Conservation (phyloP, 2,888 invertebrate genomes). For the Phortica magna region DNA sequence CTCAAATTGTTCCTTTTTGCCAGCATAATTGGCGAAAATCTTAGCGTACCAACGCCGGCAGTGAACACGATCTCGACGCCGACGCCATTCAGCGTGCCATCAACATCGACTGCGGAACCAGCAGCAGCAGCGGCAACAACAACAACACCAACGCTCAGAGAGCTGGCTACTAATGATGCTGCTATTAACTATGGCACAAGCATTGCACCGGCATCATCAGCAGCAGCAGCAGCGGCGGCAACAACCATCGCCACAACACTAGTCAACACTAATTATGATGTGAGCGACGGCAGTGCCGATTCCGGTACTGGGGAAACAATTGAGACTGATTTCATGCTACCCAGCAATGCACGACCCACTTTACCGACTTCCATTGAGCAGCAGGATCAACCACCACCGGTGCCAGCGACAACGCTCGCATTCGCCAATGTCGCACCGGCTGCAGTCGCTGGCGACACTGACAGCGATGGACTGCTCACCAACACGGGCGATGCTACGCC, state of each 20-base stretch:
- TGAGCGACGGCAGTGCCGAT: constrained; percentile 30
- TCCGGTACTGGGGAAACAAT: constrained; percentile 61
- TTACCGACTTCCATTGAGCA: constrained; percentile 71
- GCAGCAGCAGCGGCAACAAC: background rate
- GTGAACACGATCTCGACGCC: constrained; percentile 50
- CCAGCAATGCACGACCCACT: constrained; percentile 54
- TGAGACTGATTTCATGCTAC: constrained; percentile 64
- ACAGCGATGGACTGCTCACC: constrained; percentile 16
- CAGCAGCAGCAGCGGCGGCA: constrained; percentile 31
- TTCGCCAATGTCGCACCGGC: constrained; percentile 63
- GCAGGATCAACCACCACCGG: constrained; percentile 69
- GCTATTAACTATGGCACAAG: background rate
- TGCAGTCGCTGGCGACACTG: constrained; percentile 51
- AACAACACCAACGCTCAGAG: background rate
- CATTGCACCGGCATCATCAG: background rate
- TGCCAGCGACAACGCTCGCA: constrained; percentile 71
- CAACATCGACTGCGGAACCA: background rate
- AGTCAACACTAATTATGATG: constrained; percentile 50
- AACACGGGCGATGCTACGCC: constrained; percentile 66
- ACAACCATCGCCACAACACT: constrained; percentile 48
- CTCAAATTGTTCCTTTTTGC: constrained; percentile 66
- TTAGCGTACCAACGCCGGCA: constrained; percentile 50
- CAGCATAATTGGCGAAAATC: constrained; percentile 63
- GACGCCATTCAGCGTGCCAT: constrained; percentile 49
- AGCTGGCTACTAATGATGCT: constrained; percentile 20